A percentile compares a stretch with the other conserved stretches of the same genome.
These are phyloP conservation scores for Tachysurus vachellii DNA, from an alignment of 2,113 vertebrate genomes.

Conservation along the genomic window DNA sequence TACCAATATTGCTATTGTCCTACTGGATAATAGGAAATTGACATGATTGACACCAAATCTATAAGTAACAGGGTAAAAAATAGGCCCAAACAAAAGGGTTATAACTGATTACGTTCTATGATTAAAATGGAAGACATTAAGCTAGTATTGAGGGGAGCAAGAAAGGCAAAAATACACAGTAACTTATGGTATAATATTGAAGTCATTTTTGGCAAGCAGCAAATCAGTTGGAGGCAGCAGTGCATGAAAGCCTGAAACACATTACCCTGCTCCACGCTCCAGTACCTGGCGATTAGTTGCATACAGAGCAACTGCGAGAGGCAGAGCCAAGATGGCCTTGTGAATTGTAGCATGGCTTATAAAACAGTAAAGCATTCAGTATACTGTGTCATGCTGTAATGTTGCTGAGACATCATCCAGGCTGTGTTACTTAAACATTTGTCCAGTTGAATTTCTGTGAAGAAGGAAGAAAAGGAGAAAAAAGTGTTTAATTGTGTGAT, in stretches of 20 bases:
- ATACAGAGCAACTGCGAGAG: constrained; percentile 27
- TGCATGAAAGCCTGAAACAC: constrained; percentile 20
- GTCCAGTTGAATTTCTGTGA: constrained; percentile 21
- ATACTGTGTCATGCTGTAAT: constrained; percentile 14
- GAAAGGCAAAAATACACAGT: constrained; percentile 1
- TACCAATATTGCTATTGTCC: background rate
- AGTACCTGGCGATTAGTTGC: constrained; percentile 41
- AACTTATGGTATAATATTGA: background rate
- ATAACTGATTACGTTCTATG: background rate
- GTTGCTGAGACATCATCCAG: background rate
- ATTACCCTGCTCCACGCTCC: constrained; percentile 23
- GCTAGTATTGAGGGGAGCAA: background rate
- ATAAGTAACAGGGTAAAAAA: background rate
- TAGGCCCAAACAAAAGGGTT: background rate
- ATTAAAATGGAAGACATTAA: constrained; percentile 8
- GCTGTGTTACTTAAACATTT: constrained; percentile 12
- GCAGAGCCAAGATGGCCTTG: constrained; percentile 33
- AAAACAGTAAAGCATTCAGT: constrained; percentile 6
- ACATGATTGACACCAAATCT: background rate
- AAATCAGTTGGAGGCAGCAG: constrained; percentile 26
- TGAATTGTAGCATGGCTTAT: constrained; percentile 18
- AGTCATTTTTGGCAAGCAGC: constrained; percentile 21
- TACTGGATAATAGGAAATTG: background rate
- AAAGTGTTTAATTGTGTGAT: background rate
- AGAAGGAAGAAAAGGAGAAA: background rate